A percentile compares a stretch with the other conserved stretches of the same genome.
These are phyloP conservation scores for Pseudococcus viburni DNA, from an alignment of 2,888 invertebrate species.

Conservation along the genomic window DNA sequence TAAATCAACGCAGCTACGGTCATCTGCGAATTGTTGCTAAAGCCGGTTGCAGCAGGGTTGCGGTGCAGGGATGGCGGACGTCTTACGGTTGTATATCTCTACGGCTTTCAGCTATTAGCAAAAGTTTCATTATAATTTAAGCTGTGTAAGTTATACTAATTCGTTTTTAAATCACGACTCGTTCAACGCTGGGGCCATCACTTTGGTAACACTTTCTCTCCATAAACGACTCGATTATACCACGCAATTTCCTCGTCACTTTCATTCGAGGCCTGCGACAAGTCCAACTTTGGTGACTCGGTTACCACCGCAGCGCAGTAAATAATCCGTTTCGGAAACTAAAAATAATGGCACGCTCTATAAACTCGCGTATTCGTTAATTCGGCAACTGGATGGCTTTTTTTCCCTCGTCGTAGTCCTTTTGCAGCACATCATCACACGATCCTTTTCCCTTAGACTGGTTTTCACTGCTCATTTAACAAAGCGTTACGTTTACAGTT, in stretches of 20 bases:
- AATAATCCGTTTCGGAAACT: not conserved
- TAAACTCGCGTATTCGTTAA: not conserved
- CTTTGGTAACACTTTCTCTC: conserved; percentile 14
- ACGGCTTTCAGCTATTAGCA: conserved; percentile 19
- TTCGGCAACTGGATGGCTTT: not conserved
- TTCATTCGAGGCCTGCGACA: not conserved
- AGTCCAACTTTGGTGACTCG: not conserved
- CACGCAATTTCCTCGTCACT: conserved; percentile 31
- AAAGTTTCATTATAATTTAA: conserved; percentile 44
- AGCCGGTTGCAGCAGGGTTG: no score
- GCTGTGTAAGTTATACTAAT: conserved; percentile 55
- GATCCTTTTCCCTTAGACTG: conserved; percentile 23
- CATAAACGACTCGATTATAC: conserved; percentile 32
- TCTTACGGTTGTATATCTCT: not conserved
- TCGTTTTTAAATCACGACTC: conserved; percentile 51
- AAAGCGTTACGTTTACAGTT: conserved; percentile 37
- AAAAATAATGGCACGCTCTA: not conserved
- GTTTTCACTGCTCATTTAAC: conserved; percentile 42
- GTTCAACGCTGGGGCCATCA: conserved; percentile 1
- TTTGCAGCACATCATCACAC: conserved; percentile 8
- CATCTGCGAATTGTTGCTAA: conserved; percentile 11
- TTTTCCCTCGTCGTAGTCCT: not conserved
- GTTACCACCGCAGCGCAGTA: not conserved
- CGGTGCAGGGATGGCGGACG: no score
- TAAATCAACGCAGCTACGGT: conserved; percentile 47